A percentile compares a stretch with the other conserved stretches of the same genome.
phyloP scores from a whole-genome alignment of 2,888 invertebrate genomes.

The Cordilura impudica region DNA sequence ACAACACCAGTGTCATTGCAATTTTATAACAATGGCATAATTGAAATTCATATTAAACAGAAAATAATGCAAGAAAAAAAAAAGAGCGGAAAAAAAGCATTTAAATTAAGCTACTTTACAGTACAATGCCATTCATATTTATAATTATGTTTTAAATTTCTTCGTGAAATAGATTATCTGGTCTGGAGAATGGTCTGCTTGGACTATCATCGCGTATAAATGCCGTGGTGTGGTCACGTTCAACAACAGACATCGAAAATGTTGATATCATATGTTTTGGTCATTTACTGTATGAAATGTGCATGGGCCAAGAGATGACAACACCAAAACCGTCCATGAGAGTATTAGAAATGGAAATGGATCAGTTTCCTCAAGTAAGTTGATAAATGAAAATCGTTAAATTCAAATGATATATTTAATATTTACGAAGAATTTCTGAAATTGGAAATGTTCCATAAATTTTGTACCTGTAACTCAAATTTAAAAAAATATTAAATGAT shows the following conservation, averaged over 20 bases:
- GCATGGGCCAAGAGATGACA: constrained; percentile 89
- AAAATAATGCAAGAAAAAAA: background rate
- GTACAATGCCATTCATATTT: constrained; percentile 3
- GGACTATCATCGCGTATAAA: constrained; percentile 83
- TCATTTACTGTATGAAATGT: constrained; percentile 94
- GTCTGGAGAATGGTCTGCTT: constrained; percentile 90
- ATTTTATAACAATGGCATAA: constrained; percentile 43
- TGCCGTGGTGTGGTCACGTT: constrained; percentile 79
- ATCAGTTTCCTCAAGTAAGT: constrained; percentile 85
- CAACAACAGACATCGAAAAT: constrained; percentile 78
- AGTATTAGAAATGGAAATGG: constrained; percentile 84
- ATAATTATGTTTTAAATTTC: too few species aligned
- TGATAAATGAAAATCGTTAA: constrained; percentile 47
- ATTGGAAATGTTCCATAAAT: too few species aligned
- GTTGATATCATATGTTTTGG: constrained; percentile 87
- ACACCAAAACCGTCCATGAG: constrained; percentile 86
- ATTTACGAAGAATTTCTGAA: too few species aligned
- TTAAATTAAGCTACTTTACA: constrained; percentile 28
- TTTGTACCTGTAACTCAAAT: too few species aligned
- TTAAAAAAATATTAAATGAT: too few species aligned
- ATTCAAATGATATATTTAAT: background rate
- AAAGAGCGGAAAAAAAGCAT: background rate
- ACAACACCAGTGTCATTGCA: background rate
- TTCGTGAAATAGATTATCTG: constrained; percentile 83
- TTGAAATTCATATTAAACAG: constrained; percentile 33